phyloP scores from a whole-genome alignment of 2,113 vertebrate species.

The Otus sunia region DNA sequence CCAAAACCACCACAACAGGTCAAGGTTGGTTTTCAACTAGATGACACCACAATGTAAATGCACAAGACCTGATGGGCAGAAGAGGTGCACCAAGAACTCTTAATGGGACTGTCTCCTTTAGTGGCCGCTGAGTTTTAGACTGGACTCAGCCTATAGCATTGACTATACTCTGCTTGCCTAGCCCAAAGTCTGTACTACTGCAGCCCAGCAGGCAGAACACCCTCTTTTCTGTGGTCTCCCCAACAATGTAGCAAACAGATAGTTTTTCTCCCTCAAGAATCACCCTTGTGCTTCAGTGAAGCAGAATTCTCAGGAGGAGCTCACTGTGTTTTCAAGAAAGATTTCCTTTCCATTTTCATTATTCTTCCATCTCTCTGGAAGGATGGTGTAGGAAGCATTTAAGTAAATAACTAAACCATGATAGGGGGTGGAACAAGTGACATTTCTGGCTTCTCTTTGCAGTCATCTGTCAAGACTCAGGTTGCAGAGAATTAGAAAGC shows the following conservation, averaged over 20 bases:
- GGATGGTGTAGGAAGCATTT: neutral
- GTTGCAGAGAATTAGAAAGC: constrained; percentile 32
- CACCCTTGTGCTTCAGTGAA: neutral
- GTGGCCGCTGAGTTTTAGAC: neutral
- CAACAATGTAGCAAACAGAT: neutral
- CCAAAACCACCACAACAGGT: neutral
- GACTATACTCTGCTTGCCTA: neutral
- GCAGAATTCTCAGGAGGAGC: neutral
- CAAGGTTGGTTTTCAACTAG: neutral
- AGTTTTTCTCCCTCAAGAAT: neutral
- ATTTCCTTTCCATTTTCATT: neutral
- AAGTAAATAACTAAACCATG: constrained; percentile 39
- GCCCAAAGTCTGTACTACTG: neutral
- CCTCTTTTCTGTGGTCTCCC: neutral
- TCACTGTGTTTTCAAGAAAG: neutral
- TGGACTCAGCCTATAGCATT: neutral
- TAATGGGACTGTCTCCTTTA: neutral
- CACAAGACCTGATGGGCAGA: neutral
- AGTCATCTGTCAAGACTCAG: constrained; percentile 27
- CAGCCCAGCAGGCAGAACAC: neutral
- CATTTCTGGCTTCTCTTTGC: constrained; percentile 24
- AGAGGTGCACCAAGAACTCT: neutral
- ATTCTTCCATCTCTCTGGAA: neutral
- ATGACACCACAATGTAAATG: accelerated
- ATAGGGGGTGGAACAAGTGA: neutral